Percentiles rank a stretch among this genome's conserved stretches.
phyloP scores from a whole-genome alignment of 2,888 invertebrate species.

The Vannuccia rotundouncinata region DNA sequence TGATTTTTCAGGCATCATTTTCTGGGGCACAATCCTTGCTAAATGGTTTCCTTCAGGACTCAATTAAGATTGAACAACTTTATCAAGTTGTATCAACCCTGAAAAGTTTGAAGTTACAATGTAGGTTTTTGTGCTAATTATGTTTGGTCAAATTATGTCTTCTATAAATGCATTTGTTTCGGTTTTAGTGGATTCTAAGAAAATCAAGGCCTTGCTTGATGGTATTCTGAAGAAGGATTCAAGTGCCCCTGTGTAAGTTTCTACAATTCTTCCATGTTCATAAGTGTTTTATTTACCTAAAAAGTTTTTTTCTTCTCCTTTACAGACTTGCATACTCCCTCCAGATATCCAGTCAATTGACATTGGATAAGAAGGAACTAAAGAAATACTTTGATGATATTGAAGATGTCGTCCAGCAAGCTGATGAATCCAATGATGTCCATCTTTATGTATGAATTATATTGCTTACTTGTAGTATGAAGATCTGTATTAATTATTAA shows the following conservation, averaged over 20 bases:
- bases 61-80: conserved; percentile 60
- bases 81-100: conserved; percentile 69
- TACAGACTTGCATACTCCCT: conserved; percentile 23
- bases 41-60: conserved; percentile 37
- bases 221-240: conserved; percentile 77
- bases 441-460: conserved; percentile 59
- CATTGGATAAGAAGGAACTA: conserved; percentile 44
- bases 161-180: background rate
- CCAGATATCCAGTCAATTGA: background rate
- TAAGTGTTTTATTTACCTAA: background rate
- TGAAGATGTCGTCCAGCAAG: conserved; percentile 85
- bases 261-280: background rate
- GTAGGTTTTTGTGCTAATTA: conserved; percentile 46
- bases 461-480: too few species aligned
- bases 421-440: conserved; percentile 84
- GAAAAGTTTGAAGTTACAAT: conserved; percentile 64
- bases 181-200: conserved; percentile 58
- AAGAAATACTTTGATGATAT: conserved; percentile 65
- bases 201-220: conserved; percentile 68
- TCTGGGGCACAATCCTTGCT: conserved; percentile 42
- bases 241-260: conserved; percentile 64
- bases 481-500: too few species aligned
- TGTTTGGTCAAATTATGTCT: background rate
- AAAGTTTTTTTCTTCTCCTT: background rate
- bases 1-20: background rate